Base-by-base conservation (phyloP, 2,113 vertebrate genomes). In the Agapornis roseicollis region DNA sequence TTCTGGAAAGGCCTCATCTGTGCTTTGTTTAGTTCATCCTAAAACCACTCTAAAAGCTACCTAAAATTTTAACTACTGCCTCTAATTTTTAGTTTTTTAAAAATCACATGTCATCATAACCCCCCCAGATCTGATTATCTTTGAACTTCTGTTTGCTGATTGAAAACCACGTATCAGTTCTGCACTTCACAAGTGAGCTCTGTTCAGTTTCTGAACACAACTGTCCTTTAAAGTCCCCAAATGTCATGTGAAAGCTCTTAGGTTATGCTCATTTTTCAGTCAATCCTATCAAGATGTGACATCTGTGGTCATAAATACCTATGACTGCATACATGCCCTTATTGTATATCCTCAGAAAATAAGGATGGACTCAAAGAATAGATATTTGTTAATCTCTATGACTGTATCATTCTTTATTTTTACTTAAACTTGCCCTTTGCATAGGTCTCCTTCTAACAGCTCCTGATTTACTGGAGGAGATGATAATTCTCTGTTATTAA, bases 321-420 rank as follows among this genome's bases (percentile, higher is more conserved):
- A 4, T 1, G 4, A 16, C 6, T 28, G 9, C 17, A 18, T 5
- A 3, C 0, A 0, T 49, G n/a, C 25, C 46, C 41, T 24, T 17
- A 7, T 3, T 50, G 23, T 28, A 8, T 7, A 17, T 46, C 18
- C 65, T 77, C 50, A 85, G 69, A 17, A 39, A 85, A 42, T 15
- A 50, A 49, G 72, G 25, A 28, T 17, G 52, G 55, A 23, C 82
- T 73, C 55, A 23, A 15, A 29, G 20, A 49, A 50, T 1, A 56
- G 33, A 1, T 65, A 15, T 71, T 55, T 85, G 42, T 78, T 74
- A 20, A 70, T 63, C 70, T 88, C 12, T 50, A 16, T 33, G 27
- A 17, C 42, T 64, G 9, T 35, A 9, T 42, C 9, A 19, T 44
- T 74, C 29, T 69, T 73, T 50, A 19, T 24, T 42, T 89, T 89